phyloP scores from a whole-genome alignment of 1,140 invertebrate species.

The Drosophila asahinai region DNA sequence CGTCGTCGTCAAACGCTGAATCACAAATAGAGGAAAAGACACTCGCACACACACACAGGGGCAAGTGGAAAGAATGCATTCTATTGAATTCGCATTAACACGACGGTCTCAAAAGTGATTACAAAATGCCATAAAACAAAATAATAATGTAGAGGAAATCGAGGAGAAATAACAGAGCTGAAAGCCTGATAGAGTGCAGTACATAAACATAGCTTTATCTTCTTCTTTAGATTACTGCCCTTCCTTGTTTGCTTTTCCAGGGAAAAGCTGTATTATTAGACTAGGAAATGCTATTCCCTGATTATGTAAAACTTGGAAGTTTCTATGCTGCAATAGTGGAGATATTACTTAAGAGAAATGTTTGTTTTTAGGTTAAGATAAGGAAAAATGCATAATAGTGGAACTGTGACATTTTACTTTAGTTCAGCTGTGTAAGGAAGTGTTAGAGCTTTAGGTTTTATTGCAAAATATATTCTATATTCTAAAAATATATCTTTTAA shows the following conservation, averaged over 20 bases:
- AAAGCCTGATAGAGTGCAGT: slow-evolving; percentile 13
- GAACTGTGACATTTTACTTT: too few relatives aligned
- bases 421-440: too few relatives aligned
- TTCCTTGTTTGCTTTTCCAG: not conserved
- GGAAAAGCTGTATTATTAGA: slow-evolving; percentile 14
- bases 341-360: slow-evolving; percentile 1
- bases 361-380: not conserved
- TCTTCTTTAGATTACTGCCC: not conserved
- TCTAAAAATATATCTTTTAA: too few relatives aligned
- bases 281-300: not conserved
- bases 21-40: slow-evolving; percentile 15
- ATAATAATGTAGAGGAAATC: slow-evolving; percentile 4
- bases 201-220: slow-evolving; percentile 21
- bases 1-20: slow-evolving; percentile 3
- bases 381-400: slow-evolving; percentile 2
- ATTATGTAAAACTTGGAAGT: not conserved
- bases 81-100: slow-evolving; percentile 47
- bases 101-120: slow-evolving; percentile 15
- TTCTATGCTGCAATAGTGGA: slow-evolving; percentile 1
- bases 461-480: too few relatives aligned
- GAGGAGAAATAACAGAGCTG: not conserved
- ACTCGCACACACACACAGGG: not conserved
- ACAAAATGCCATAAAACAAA: slow-evolving; percentile 27
- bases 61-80: slow-evolving; percentile 41
- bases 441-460: too few relatives aligned